Conservation (phyloP, 2,113 vertebrate genomes). For the Brevimyrus niger region DNA sequence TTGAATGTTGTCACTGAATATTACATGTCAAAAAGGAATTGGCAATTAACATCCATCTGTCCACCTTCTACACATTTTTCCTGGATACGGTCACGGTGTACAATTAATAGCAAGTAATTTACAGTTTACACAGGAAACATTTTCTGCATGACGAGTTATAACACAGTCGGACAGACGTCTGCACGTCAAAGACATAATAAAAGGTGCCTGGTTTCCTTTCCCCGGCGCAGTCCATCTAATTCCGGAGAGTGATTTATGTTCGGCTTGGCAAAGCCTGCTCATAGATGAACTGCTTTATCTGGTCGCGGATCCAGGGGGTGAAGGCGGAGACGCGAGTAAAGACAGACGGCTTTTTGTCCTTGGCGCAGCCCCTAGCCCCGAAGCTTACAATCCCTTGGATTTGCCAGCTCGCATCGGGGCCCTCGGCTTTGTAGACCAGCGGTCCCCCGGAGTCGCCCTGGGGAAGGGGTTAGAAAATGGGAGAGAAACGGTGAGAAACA, state of each 20-base stretch:
- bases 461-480: not conserved
- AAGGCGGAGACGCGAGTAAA: constrained; percentile 61
- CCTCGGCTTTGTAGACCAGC: constrained; percentile 37
- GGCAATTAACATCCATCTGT: not conserved
- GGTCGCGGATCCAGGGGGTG: constrained; percentile 51
- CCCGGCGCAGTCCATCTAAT: not conserved
- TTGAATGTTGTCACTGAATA: not conserved
- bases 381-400: constrained; percentile 57
- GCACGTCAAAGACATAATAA: not conserved
- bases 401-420: constrained; percentile 41
- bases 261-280: constrained; percentile 25
- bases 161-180: not conserved
- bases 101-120: not conserved
- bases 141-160: not conserved
- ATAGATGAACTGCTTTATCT: constrained; percentile 52
- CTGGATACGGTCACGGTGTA: not conserved
- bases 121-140: not conserved
- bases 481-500: not conserved
- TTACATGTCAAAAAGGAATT: not conserved
- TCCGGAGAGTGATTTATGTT: not conserved
- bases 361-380: constrained; percentile 48
- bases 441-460: constrained; percentile 57
- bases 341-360: constrained; percentile 58
- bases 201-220: not conserved
- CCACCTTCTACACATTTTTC: not conserved